phyloP scores from a whole-genome alignment of 2,797 vertebrate species.

The Coilia nasus region DNA sequence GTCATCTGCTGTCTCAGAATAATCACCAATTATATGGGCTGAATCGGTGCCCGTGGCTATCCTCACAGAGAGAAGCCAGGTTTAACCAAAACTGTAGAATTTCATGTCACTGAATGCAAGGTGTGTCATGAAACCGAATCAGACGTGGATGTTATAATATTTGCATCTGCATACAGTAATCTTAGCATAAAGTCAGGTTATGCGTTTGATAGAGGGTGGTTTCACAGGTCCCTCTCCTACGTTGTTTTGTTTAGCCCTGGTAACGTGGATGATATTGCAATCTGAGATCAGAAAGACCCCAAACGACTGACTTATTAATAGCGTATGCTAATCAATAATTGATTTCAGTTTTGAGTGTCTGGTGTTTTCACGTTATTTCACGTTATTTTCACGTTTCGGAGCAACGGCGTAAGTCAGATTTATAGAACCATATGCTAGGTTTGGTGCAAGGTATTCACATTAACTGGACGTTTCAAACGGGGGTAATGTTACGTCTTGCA shows the following conservation, averaged over 20 bases:
- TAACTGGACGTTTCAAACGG: not conserved
- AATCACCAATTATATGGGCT: constrained; percentile 29
- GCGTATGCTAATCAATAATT: not conserved
- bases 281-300: not conserved
- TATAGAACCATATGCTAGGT: not conserved
- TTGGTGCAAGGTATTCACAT: not conserved
- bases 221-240: not conserved
- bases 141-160: not conserved
- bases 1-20: constrained; percentile 27
- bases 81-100: not conserved
- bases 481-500: constrained; percentile 6
- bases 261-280: not conserved
- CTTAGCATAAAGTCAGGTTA: not conserved
- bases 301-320: not conserved
- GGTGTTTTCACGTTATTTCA: not conserved
- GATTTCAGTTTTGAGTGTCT: not conserved
- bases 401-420: not conserved
- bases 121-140: not conserved
- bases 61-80: not conserved
- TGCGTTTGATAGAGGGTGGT: not conserved
- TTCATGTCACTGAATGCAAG: not conserved
- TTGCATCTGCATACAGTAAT: not conserved
- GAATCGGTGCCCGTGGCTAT: constrained; percentile 24
- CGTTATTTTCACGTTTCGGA: not conserved
- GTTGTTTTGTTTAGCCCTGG: not conserved